These are phyloP conservation scores for Halocaridina rubra DNA, from an alignment of 2,888 invertebrate species.

Conservation along the genomic window DNA sequence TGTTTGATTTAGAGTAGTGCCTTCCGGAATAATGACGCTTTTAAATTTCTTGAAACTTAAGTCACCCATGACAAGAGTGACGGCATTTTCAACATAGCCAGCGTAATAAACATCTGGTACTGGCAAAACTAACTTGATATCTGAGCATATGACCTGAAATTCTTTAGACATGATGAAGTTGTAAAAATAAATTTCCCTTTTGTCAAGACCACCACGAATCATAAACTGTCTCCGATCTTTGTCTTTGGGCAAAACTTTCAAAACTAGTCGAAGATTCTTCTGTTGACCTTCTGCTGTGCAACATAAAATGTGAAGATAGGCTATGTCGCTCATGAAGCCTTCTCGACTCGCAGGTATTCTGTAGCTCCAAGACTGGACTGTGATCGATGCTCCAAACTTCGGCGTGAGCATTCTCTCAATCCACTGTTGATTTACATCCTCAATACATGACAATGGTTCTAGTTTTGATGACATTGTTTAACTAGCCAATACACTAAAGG, in stretches of 20 bases:
- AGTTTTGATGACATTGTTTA: too few species aligned
- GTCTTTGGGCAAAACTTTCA: slow-evolving; percentile 43
- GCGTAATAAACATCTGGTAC: slow-evolving; percentile 51
- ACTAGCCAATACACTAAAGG: too few species aligned
- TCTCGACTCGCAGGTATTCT: slow-evolving; percentile 19
- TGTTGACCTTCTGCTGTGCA: neutral
- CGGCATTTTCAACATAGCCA: slow-evolving; percentile 12
- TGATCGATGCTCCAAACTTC: neutral
- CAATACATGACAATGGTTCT: slow-evolving; percentile 14
- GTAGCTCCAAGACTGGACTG: slow-evolving; percentile 15
- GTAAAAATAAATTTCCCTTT: slow-evolving; percentile 57
- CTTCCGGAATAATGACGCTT: slow-evolving; percentile 44
- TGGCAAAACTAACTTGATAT: slow-evolving; percentile 1
- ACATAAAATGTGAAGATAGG: slow-evolving; percentile 19
- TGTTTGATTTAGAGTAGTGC: slow-evolving; percentile 45
- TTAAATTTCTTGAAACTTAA: slow-evolving; percentile 40
- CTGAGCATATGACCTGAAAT: slow-evolving; percentile 16
- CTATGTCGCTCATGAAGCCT: slow-evolving; percentile 45
- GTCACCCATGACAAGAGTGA: slow-evolving; percentile 56
- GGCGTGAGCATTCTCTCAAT: slow-evolving; percentile 23
- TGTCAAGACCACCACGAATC: slow-evolving; percentile 28
- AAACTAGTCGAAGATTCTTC: slow-evolving; percentile 13
- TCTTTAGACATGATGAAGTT: slow-evolving; percentile 22
- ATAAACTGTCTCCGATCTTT: slow-evolving; percentile 15
- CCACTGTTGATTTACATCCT: slow-evolving; percentile 30